Base-by-base conservation (phyloP, 2,113 vertebrate species). In the Chlamydotis undulata region DNA sequence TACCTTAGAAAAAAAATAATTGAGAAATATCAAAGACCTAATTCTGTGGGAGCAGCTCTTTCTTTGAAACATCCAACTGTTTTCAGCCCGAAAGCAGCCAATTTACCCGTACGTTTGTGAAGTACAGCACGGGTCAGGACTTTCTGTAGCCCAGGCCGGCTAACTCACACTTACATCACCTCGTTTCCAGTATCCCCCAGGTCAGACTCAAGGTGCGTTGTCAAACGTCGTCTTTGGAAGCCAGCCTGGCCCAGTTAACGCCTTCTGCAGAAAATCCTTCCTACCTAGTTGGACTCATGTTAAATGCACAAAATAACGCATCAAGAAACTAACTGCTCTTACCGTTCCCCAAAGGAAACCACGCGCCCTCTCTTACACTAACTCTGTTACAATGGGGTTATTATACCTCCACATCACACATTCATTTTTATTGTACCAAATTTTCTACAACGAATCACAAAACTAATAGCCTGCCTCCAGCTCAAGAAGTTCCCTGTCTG, bases 401-500 rank as follows among this genome's bases (percentile, higher is more conserved):
- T 26, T 61, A 6, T 24, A 7, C 4, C 55, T n/a, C 82, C 19
- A 12, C 7, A 33, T 9, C 43, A 60, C 18, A 19, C 77, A 7
- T 9, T 63, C 37, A 19, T 22, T 70, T 74, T 18, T 23, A 6
- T 31, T 29, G 33, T 11, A 22, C 21, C 47, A 16, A 52, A 35
- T n/a, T 67, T 19, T 57, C 56, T 6, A 8, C 18, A 29, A 1
- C 2, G 0, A 39, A 50, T 16, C 9, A 3, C 10, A 10, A 9
- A 49, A n/a, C 21, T 3, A 43, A 70, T 4, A 37, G 49, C 5
- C 15, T 21, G 39, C 8, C 70, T 55, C 28, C 35, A 49, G 63
- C 49, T 69, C 39, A 9, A 19, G 29, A 52, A 75, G 24, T 1
- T 68, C 59, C 2, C 7, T 7, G 29, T 21, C 60, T 14, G 53